Conservation (phyloP, 2,888 invertebrate species). For the Epicampocera succincta region DNA sequence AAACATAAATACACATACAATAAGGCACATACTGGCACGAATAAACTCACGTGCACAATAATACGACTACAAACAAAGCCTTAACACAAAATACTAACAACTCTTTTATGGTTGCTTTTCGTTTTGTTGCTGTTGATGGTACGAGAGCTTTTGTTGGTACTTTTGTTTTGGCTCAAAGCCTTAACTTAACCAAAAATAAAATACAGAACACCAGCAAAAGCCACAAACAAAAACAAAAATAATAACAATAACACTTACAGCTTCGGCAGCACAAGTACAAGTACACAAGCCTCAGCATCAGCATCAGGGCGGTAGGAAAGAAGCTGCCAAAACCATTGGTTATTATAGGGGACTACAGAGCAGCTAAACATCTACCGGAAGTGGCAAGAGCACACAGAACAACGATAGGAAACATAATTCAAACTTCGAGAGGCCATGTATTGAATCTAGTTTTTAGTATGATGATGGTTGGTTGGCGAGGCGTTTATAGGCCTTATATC, state of each 20-base stretch:
- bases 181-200: conserved; percentile 50
- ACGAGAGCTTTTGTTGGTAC: conserved; percentile 30
- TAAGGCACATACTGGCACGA: neutral
- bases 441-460: conserved; percentile 50
- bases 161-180: conserved; percentile 54
- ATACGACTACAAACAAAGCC: neutral
- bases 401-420: conserved; percentile 68
- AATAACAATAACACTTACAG: conserved; percentile 29
- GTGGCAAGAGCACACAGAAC: conserved; percentile 56
- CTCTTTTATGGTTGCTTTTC: conserved; percentile 25
- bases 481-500: conserved; percentile 47
- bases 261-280: neutral
- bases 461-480: conserved; percentile 9
- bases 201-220: conserved; percentile 10
- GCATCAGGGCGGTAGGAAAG: conserved; percentile 10
- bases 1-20: neutral
- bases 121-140: conserved; percentile 8
- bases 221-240: conserved; percentile 6
- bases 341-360: conserved; percentile 31
- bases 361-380: conserved; percentile 64
- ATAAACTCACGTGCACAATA: neutral
- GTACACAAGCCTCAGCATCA: no score
- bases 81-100: conserved; percentile 30
- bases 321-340: conserved; percentile 35
- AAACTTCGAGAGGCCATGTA: conserved; percentile 68